Evolutionary conservation across 2,113 vertebrate genomes (phyloP), one percentile per base, ranked within the genome.

Genomic region (Butorides virescens): DNA sequence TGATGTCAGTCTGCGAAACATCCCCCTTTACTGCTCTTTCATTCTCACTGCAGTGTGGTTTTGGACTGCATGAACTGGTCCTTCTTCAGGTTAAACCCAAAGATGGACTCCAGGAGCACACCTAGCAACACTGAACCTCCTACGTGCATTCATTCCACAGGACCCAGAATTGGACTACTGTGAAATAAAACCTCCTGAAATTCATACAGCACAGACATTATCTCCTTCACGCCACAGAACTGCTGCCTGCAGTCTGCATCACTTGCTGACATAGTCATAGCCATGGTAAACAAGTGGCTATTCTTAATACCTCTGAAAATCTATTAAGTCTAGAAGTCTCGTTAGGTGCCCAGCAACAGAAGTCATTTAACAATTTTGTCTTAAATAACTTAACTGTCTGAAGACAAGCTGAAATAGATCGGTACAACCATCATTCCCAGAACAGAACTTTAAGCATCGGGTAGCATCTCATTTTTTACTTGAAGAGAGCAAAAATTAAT

Each of bases 141-240:
- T 21, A 16, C 0, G 1, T 4, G 5, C 21, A 20, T 17, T 47
- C 26, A 23, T 37, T 52, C 23, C 30, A 26, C 1, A 5, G 36
- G 19, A 59, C 32, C 14, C 46, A 27, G 70, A 66, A 61, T 20
- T 5, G 37, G 50, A 19, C 8, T 15, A 7, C 0, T 3, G 18
- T 15, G 26, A 70, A 66, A 50, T 37, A 52, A 92, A 90, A 56
- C 9, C 22, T 32, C 39, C 55, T 47, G 36, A 39, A 88, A 66
- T 52, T 29, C 42, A 23, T 4, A 17, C 5, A 36, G 44, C 8
- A 14, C 1, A 15, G 67, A 36, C 19, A 14, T 46, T 4, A 63
- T 32, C n/a, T 76, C 32, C 49, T 72, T 37, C 1, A 2, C 46
- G 32, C 15, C 26, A 59, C 49, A 37, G 16, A 47, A 13, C n/a